Evolutionary conservation across 2,888 invertebrate genomes (phyloP), one percentile per base, ranked within the genome.

Genomic region (Doris montereyensis): DNA sequence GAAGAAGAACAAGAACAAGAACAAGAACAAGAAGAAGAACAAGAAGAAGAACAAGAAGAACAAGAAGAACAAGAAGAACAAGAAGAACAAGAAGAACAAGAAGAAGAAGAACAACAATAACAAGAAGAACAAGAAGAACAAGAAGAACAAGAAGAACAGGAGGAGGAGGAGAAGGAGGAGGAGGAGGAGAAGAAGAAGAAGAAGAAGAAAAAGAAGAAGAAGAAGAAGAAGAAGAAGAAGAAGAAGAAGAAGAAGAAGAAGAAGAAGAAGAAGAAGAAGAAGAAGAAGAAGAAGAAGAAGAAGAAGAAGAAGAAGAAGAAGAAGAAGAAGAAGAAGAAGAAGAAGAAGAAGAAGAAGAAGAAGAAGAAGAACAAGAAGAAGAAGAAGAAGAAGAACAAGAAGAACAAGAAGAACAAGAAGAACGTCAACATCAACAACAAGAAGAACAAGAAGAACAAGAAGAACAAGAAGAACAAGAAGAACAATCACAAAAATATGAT

Each of bases 131-230:
- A 2, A 58, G 1, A 30, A 73, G 24, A n/a, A 60, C 5, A 71
- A 35, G n/a, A 70, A 34, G 28, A 70, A 34, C 34, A 70, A 34
- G 28, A 70, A 34, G 28, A 70, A 34, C 34, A 70, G 70, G 28
- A 70, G 70, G 28, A 70, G 70, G 28, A 70, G 70, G 28, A 70
- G 70, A 32, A 70, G 70, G 28, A 70, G 32, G 28, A 70, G 32
- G 4, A 70, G 32, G 17, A n/a, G 34, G 4, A 28, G 4, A 8
- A 28, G 1, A 1, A 30, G 60, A 32, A 24, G 28, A 17, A 30
- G 74, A 28, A 58, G 74, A 17, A 26, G n/a, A 0, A 34, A 32
- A 30, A 32, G 28, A 17, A 30, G 62, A 8, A 21, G 62, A 17
- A 70, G 70, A 32, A 70, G 70, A 5, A 70, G 70, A 5, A 70